These are phyloP conservation scores for Aurelia coerulea DNA, from an alignment of 30 jellyfish, hydroid and myxozoan genomes.

Conservation along the genomic window DNA sequence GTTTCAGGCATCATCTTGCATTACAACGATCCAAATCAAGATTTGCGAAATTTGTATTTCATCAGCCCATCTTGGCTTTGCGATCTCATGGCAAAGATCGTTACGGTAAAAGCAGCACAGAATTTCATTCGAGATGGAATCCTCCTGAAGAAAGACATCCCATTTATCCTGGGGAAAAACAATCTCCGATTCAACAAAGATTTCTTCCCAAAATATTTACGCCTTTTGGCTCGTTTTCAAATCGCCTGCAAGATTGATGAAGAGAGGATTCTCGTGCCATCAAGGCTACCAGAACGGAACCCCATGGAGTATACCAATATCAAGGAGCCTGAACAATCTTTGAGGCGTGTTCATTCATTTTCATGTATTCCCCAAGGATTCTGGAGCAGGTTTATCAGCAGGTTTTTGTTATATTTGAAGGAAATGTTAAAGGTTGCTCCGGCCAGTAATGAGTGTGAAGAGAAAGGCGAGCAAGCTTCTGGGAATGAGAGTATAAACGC, in stretches of 20 bases:
- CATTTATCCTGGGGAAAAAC: slow-evolving; percentile 46
- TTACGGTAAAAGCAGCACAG: slow-evolving; percentile 87
- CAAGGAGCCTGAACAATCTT: slow-evolving; percentile 37
- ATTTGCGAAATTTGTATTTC: slow-evolving; percentile 80
- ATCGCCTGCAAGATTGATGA: slow-evolving; percentile 92
- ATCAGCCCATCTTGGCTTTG: slow-evolving; percentile 98
- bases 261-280: slow-evolving; percentile 87
- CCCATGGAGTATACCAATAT: slow-evolving; percentile 23
- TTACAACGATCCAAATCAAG: slow-evolving; percentile 94
- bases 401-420: slow-evolving; percentile 70
- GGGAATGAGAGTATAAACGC: too few species aligned
- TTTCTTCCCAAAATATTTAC: slow-evolving; percentile 79
- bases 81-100: slow-evolving; percentile 86
- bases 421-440: slow-evolving; percentile 69
- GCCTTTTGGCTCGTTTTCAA: slow-evolving; percentile 90
- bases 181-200: slow-evolving; percentile 62
- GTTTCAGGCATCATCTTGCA: slow-evolving; percentile 85
- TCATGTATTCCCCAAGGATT: slow-evolving; percentile 95
- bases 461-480: background rate
- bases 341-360: slow-evolving; percentile 74
- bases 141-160: slow-evolving; percentile 35
- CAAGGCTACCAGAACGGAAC: slow-evolving; percentile 62
- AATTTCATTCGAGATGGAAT: slow-evolving; percentile 80
- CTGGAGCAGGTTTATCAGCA: slow-evolving; percentile 93
- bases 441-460: background rate